Evolutionary conservation across 2,888 invertebrate species (phyloP), one percentile per base, ranked within the genome.

Genomic region (Endotricha flammealis): DNA sequence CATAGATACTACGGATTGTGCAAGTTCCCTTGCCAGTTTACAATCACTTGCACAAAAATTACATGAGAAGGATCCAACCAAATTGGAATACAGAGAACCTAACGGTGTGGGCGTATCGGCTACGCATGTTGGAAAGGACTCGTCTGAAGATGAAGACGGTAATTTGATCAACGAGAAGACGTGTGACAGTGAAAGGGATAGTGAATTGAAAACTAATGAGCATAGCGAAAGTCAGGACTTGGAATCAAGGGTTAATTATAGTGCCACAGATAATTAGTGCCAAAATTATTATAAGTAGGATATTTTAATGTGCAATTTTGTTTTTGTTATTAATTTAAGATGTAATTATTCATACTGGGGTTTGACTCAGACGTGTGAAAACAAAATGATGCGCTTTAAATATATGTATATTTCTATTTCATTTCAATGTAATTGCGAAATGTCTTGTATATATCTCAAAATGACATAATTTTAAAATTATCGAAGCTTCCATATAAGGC

Each of bases 1-100:
- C 67, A 96, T 98, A 60, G 98, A 98, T 71, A 98, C 98, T 1
- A 95, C 96, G 32, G 97, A 98, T 81, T 98, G 97, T 83, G 96
- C 97, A 68, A 96, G 95, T 83, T 97, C 97, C 42, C 88, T 97
- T 50, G 93, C 94, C 58, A 97, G 96, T 76, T 88, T 97, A 17
- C 90, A 95, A 90, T 88, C 91, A 47, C 85, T 95, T 50, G 95
- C 95, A 20, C 91, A 92, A 59, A 94, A 93, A 64, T 88, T 95
- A 46, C 92, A 93, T 63, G 92, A 93, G 55, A 94, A 94, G 62
- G 94, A 95, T 76, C 93, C 94, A 4, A 90, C 89, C 12, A 94
- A 94, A 76, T 76, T 94, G 63, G 92, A 91, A 42, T 90, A 89
- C 41, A 87, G 90, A 68, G 90, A 90, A 48, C 76, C 88, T 1